phyloP scores from a whole-genome alignment of 2,888 invertebrate species.

The Epistrophe eligans region DNA sequence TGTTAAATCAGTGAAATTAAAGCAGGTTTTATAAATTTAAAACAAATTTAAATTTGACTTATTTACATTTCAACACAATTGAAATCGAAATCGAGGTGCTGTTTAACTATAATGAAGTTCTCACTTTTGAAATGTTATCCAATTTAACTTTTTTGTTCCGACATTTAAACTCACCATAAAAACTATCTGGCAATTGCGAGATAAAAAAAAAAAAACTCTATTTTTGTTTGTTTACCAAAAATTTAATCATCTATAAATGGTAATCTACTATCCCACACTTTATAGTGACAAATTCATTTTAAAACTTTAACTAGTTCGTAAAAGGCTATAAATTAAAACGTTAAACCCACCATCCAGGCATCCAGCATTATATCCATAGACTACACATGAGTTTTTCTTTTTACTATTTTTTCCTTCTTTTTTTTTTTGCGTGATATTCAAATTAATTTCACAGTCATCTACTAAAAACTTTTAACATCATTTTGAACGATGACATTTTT shows the following conservation, averaged over 20 bases:
- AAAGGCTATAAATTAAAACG: constrained; percentile 19
- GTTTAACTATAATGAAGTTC: no score
- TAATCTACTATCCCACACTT: background rate
- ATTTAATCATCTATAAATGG: background rate
- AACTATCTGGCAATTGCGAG: background rate
- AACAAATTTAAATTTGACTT: no score
- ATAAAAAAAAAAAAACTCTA: background rate
- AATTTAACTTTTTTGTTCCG: no score
- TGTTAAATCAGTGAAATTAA: no score
- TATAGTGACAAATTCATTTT: background rate
- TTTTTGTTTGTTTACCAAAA: background rate
- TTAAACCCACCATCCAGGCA: background rate
- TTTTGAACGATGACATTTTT: constrained; percentile 54
- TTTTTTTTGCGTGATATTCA: constrained; percentile 39
- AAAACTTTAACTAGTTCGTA: background rate
- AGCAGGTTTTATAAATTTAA: no score
- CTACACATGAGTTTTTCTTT: no score
- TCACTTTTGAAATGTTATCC: no score
- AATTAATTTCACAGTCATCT: constrained; percentile 56
- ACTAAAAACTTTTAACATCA: constrained; percentile 50
- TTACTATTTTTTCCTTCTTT: no score
- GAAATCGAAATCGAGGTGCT: no score
- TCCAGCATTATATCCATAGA: no score
- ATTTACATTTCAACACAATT: no score
- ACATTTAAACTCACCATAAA: no score